These are phyloP conservation scores for Clunio marinus DNA, from an alignment of 2,888 invertebrate genomes.

Conservation along the genomic window DNA sequence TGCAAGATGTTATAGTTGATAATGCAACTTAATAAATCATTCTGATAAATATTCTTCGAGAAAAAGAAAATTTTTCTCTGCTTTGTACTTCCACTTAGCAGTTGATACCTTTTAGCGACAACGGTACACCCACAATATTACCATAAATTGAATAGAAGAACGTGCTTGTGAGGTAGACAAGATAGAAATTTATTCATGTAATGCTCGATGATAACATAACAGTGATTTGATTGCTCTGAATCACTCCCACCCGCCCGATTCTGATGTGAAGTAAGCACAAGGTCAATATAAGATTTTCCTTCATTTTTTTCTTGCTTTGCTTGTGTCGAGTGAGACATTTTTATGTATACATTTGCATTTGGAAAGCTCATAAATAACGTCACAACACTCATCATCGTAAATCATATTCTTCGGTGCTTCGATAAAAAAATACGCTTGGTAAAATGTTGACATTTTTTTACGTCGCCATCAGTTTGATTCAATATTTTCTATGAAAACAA, in stretches of 20 bases:
- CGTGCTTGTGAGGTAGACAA: neutral
- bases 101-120: neutral
- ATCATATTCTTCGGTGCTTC: too few relatives aligned
- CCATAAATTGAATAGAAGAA: conserved; percentile 27
- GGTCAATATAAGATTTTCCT: neutral
- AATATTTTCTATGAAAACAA: too few relatives aligned
- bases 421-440: too few relatives aligned
- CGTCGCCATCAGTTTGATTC: too few relatives aligned
- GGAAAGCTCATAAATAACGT: too few relatives aligned
- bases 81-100: neutral
- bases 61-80: neutral
- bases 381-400: too few relatives aligned
- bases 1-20: too few relatives aligned
- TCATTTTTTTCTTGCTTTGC: neutral
- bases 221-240: too few relatives aligned
- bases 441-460: too few relatives aligned
- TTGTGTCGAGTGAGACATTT: neutral
- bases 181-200: neutral
- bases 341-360: too few relatives aligned
- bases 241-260: too few relatives aligned
- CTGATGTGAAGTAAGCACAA: too few relatives aligned
- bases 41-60: neutral
- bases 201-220: neutral
- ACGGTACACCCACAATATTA: neutral
- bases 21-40: conserved; percentile 28